These are phyloP conservation scores for Gephyroberyx darwinii DNA, from an alignment of 2,797 vertebrate species.

Conservation along the genomic window DNA sequence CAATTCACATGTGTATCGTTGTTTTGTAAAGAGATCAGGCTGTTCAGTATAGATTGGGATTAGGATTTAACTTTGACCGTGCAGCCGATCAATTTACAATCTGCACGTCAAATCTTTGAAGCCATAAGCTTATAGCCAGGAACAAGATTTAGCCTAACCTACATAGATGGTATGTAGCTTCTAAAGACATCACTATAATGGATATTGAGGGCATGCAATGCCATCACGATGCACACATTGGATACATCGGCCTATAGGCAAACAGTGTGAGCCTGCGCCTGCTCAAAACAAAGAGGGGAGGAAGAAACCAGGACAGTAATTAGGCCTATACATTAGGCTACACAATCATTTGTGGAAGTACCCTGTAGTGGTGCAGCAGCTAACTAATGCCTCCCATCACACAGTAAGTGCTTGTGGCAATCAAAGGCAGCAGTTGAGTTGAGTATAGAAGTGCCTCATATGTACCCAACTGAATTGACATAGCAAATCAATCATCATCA, in stretches of 20 bases:
- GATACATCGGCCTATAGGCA: background rate
- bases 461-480: background rate
- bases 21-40: too few species aligned
- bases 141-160: background rate
- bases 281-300: constrained; percentile 4
- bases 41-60: background rate
- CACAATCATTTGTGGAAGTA: background rate
- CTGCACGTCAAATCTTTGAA: background rate
- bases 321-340: constrained; percentile 1
- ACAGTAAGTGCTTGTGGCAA: background rate
- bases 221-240: background rate
- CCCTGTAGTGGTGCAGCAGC: background rate
- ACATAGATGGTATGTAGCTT: background rate
- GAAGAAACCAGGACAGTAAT: background rate
- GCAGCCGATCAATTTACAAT: background rate
- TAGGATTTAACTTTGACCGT: background rate
- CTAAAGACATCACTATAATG: background rate
- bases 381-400: background rate
- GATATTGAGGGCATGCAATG: background rate
- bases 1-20: background rate
- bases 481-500: too few species aligned
- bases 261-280: background rate
- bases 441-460: background rate
- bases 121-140: background rate
- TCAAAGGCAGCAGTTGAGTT: background rate